Base-by-base conservation (phyloP, 2,888 invertebrate genomes). In the Catocala sponsa region DNA sequence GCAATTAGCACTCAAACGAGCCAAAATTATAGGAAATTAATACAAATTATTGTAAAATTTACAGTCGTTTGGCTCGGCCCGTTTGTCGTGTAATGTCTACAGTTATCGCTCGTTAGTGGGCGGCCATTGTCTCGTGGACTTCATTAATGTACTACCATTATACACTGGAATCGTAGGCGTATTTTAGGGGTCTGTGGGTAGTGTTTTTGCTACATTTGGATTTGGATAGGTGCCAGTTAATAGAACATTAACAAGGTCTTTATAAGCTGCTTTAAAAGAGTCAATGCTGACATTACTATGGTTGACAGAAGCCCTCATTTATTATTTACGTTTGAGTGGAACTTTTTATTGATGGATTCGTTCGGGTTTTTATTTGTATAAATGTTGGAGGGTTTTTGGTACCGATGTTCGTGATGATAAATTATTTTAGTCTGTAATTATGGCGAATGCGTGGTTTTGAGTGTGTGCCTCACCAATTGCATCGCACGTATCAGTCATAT, bases 101-200 rank as follows among this genome's bases (percentile, higher is more conserved):
- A 59, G 79, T 83, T 81, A 84, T 80, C 72, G 78, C 80, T 84
- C 81, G 83, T 83, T 82, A 83, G 79, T 68, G 68, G 58, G 71
- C 75, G 70, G 75, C 76, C 78, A 80, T 83, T 79, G 79, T 78
- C 76, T 76, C 68, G 52, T 63, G 68, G 76, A 76, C 77, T 77
- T 79, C 81, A 80, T 81, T 82, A 82, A 76, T 72, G 78, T 71
- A 62, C 62, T 50, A 13, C 59, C 64, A 74, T 75, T 78, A 75
- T 60, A 60, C 47, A 63, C 42, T 70, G 55, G 63, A 72, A 70
- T 67, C 63, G 68, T 70, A 59, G 49, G 64, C 60, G 44, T 77
- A 60, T 63, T 74, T 77, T 62, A 61, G 50, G 25, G 61, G 51
- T 48, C 55, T 63, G 59, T 65, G 55, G 59, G n/a, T 41, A 41